Conservation (phyloP, 2,888 invertebrate species). For the Chrysodeixis includens region DNA sequence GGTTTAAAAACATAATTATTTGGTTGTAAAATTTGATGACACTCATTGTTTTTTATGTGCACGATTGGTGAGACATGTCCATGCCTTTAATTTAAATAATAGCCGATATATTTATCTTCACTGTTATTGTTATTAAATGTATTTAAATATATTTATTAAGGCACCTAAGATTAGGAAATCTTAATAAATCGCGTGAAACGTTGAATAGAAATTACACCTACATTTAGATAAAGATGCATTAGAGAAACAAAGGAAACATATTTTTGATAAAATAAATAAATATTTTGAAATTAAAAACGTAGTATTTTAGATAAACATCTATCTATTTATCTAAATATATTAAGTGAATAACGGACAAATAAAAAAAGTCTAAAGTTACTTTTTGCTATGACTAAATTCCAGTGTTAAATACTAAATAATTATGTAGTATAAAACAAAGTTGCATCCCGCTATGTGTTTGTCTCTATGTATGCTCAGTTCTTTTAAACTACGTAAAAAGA, state of each 20-base stretch:
- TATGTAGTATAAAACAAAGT: too few relatives aligned
- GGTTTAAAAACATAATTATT: conserved; percentile 44
- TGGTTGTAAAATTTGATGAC: conserved; percentile 53
- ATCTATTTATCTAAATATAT: too few relatives aligned
- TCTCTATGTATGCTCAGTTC: too few relatives aligned
- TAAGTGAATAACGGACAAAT: too few relatives aligned
- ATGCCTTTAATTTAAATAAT: conserved; percentile 20
- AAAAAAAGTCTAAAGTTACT: too few relatives aligned
- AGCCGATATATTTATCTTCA: conserved; percentile 24
- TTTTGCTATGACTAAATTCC: too few relatives aligned
- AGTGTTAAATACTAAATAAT: too few relatives aligned
- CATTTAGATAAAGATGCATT: background rate
- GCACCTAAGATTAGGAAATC: background rate
- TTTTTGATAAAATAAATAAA: background rate
- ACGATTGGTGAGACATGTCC: conserved; percentile 8
- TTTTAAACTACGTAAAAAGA: too few relatives aligned
- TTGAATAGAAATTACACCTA: background rate
- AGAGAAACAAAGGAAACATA: background rate
- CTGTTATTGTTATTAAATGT: conserved; percentile 33
- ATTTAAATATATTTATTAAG: background rate
- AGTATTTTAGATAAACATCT: too few relatives aligned
- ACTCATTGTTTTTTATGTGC: conserved; percentile 49
- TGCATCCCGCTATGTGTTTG: too few relatives aligned
- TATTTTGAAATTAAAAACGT: too few relatives aligned
- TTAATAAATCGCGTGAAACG: background rate